Conservation (phyloP, 92 coral and sea anemone species). For the Paramuricea clavata region DNA sequence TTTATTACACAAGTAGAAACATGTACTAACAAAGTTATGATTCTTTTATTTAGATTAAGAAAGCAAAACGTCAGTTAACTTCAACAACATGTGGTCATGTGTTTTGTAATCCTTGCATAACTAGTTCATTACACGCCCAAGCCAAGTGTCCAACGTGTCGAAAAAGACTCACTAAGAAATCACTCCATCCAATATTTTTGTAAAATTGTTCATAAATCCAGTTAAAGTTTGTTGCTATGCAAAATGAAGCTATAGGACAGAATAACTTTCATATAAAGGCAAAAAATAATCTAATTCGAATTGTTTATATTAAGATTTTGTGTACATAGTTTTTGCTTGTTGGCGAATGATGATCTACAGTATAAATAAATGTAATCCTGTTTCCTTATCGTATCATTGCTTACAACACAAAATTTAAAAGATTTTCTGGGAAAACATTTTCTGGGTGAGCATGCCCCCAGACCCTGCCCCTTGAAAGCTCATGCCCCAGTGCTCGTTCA, state of each 20-base stretch:
- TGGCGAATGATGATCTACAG: not conserved
- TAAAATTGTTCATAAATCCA: conserved; percentile 39
- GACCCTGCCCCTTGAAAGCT: no score
- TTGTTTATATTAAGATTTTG: not conserved
- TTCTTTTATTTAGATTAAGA: conserved; percentile 74
- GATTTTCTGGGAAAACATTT: no score
- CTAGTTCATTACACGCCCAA: conserved; percentile 79
- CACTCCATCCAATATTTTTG: conserved; percentile 88
- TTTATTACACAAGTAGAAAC: not conserved
- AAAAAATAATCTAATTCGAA: not conserved
- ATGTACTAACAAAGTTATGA: not conserved
- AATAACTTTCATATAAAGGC: not conserved
- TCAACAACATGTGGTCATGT: conserved; percentile 98
- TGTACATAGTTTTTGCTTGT: not conserved
- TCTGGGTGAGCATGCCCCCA: no score
- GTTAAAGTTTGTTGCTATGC: not conserved
- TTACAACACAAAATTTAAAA: no score
- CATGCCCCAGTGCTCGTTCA: no score
- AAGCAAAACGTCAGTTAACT: conserved; percentile 85
- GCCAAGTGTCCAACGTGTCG: conserved; percentile 95
- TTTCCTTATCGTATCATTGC: no score
- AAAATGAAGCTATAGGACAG: not conserved
- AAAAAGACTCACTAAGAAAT: conserved; percentile 80
- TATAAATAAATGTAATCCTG: not conserved
- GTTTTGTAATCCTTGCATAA: conserved; percentile 88